A percentile compares a stretch with the other conserved stretches of the same genome.
These are phyloP conservation scores for Dermochelys coriacea DNA, from an alignment of 2,797 vertebrate species.

Conservation along the genomic window DNA sequence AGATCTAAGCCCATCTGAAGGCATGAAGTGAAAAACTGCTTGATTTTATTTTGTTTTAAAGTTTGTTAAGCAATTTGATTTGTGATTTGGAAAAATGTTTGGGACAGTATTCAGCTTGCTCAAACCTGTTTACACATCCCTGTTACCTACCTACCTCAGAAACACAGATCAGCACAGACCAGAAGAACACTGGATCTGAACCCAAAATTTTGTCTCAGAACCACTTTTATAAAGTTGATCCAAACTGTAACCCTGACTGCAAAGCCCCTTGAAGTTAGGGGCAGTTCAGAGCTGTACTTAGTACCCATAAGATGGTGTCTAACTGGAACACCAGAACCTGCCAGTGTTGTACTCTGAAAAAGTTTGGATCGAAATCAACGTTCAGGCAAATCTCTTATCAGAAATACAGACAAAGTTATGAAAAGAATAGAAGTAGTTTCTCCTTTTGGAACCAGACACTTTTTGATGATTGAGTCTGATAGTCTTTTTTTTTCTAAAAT, in stretches of 20 bases:
- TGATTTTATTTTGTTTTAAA: constrained; percentile 7
- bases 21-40: not conserved
- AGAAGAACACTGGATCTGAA: not conserved
- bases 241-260: not conserved
- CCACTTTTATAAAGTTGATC: not conserved
- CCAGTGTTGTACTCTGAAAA: not conserved
- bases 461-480: not conserved
- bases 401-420: not conserved
- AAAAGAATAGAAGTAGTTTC: not conserved
- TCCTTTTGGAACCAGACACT: not conserved
- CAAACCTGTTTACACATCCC: not conserved
- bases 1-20: not conserved
- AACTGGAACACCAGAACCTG: not conserved
- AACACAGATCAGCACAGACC: not conserved
- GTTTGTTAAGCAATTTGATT: not conserved
- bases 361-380: not conserved
- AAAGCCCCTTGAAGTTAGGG: not conserved
- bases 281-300: not conserved
- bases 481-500: not conserved
- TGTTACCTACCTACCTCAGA: not conserved
- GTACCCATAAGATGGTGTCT: not conserved
- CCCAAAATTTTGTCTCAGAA: not conserved
- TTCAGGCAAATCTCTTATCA: not conserved
- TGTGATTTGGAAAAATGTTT: not conserved
- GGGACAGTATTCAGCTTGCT: not conserved